Conservation (phyloP, 2,888 invertebrate species). For the Tanytarsus gracilentus region DNA sequence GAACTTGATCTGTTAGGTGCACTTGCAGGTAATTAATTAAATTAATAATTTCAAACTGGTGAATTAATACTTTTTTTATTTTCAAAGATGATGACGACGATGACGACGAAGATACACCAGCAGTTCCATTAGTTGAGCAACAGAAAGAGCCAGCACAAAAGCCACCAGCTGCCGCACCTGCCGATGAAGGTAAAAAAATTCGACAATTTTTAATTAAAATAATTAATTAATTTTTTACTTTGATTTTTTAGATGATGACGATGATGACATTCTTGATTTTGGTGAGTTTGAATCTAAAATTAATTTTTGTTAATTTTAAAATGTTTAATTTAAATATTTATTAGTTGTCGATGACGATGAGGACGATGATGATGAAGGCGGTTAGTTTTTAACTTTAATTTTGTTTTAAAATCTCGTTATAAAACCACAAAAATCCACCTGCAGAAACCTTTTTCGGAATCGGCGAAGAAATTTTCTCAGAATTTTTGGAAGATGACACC, state of each 20-base stretch:
- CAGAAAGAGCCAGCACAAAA: conserved; percentile 23
- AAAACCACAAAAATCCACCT: neutral
- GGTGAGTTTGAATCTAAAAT: neutral
- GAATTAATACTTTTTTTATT: neutral
- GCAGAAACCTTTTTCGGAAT: conserved; percentile 10
- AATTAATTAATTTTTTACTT: neutral
- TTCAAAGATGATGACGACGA: conserved; percentile 8
- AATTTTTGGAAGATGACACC: conserved; percentile 16
- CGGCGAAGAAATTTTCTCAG: conserved; percentile 21
- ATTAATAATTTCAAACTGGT: neutral
- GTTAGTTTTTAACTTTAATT: conserved; percentile 5
- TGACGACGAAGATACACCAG: conserved; percentile 15
- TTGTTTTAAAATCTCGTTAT: neutral
- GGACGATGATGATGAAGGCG: conserved; percentile 18
- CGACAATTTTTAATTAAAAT: neutral
- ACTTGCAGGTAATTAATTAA: neutral
- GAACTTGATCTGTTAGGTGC: conserved; percentile 22
- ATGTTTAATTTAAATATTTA: neutral
- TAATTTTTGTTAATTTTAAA: neutral
- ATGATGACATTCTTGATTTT: conserved; percentile 15
- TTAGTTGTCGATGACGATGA: conserved; percentile 19
- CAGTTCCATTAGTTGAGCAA: neutral
- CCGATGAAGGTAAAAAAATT: neutral
- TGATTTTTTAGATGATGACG: conserved; percentile 17
- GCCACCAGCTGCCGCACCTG: conserved; percentile 16